Evolutionary conservation across 2,888 invertebrate species (phyloP), one percentile per base, ranked within the genome.

Genomic region (Stenchaetothrips biformis): DNA sequence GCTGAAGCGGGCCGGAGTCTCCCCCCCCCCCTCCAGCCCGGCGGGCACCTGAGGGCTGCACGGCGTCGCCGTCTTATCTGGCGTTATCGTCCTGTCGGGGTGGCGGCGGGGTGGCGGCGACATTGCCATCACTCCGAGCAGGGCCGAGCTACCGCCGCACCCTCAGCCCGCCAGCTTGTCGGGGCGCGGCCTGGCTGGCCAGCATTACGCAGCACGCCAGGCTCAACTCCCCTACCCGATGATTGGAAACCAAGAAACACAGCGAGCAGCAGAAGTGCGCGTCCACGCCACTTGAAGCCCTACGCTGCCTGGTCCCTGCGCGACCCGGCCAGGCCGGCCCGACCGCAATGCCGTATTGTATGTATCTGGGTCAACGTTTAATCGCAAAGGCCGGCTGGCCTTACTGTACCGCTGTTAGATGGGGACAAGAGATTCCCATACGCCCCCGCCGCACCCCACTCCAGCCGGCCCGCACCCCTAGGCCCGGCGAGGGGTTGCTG

Each of bases 361-460:
- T 74, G 67, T n/a, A 74, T 25, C 67, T 74, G 67, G 67, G 67
- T 74, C 67, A 74, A 74, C 67, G 67, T 74, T 74, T 74, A 74
- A 74, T 74, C 67, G 67, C 67, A 74, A 21, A 37, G 8, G 67
- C 25, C 67, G 16, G 21, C 62, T 2, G n/a, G 18, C 67, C 67
- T 37, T 37, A 37, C 37, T 21, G 67, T 25, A 37, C 37, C 37
- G 37, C 37, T 37, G 37, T 37, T 37, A 74, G 67, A 74, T 74
- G 67, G 67, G 67, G 8, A 74, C 67, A 25, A 74, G 67, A 74
- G 67, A 74, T 74, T 74, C 67, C 67, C 67, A 74, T 25, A 74
- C 67, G 67, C 21, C 53, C 13, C 53, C 53, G 18, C 53, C 53
- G 13, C 53, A 13, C 53, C 2, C 16, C 37, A 37, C 37, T 4